These are phyloP conservation scores for Stenotaenia linearis DNA, from an alignment of 2,888 invertebrate genomes.

Conservation along the genomic window DNA sequence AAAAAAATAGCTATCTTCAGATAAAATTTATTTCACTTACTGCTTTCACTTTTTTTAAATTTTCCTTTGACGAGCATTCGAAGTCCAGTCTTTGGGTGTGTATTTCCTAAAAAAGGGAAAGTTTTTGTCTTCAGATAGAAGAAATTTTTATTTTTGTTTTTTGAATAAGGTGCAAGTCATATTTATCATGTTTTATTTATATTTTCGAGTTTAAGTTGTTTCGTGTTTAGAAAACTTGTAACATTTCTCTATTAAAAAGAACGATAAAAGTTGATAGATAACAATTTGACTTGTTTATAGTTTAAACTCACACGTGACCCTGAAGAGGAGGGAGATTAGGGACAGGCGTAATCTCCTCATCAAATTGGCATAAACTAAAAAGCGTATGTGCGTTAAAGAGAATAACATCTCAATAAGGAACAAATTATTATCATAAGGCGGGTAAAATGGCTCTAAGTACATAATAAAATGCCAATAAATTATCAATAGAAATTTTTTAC, in stretches of 20 bases:
- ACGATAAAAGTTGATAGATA: background rate
- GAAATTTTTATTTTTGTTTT: no score
- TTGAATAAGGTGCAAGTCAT: no score
- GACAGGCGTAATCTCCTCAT: conserved; percentile 4
- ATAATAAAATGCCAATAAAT: background rate
- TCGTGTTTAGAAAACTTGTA: background rate
- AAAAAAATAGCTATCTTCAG: background rate
- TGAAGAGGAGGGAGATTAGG: background rate
- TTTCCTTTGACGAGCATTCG: background rate
- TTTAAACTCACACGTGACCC: conserved; percentile 14
- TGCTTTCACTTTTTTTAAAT: background rate
- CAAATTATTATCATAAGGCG: background rate
- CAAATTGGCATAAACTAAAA: conserved; percentile 15
- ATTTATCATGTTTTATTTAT: no score
- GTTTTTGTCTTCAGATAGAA: no score
- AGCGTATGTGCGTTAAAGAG: background rate
- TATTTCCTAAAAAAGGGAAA: no score
- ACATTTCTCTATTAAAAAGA: background rate
- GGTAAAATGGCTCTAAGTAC: background rate
- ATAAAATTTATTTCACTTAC: conserved; percentile 6
- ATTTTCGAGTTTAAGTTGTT: no score
- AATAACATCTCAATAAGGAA: conserved; percentile 11
- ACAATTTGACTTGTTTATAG: background rate
- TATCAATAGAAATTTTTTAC: background rate
- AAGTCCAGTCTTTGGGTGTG: background rate